These are phyloP conservation scores for Pocillopora damicornis DNA, from an alignment of 64 coral and sea anemone genomes.

Conservation along the genomic window DNA sequence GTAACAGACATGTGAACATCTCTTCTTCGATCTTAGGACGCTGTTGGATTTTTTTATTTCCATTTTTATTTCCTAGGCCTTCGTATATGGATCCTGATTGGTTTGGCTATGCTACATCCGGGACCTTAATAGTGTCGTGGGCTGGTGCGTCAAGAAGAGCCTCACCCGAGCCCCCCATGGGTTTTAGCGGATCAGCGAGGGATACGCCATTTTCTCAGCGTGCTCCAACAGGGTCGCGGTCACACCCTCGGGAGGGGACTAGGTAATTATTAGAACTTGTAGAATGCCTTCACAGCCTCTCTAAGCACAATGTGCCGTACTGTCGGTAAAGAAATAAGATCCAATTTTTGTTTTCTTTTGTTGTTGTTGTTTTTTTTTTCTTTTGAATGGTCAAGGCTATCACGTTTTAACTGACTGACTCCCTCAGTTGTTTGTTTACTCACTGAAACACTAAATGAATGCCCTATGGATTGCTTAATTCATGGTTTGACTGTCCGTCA, in stretches of 20 bases:
- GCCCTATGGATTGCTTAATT: background rate
- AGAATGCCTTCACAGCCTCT: background rate
- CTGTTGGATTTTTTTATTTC: background rate
- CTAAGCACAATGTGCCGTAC: background rate
- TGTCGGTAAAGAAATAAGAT: no score
- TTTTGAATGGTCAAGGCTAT: no score
- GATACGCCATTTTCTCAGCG: conserved; percentile 39
- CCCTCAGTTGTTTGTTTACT: background rate
- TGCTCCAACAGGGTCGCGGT: conserved; percentile 28
- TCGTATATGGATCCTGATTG: conserved; percentile 86
- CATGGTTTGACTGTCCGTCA: background rate
- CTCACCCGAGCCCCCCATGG: conserved; percentile 60
- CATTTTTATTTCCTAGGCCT: conserved; percentile 9
- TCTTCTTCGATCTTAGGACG: background rate
- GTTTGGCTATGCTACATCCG: conserved; percentile 86
- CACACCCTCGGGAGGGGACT: conserved; percentile 20
- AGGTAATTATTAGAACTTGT: conserved; percentile 17
- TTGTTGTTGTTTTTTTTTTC: background rate
- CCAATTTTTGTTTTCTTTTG: background rate
- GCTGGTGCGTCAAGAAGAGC: conserved; percentile 41
- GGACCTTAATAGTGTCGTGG: conserved; percentile 79
- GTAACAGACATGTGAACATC: no score
- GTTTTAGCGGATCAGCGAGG: conserved; percentile 59
- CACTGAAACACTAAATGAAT: background rate
- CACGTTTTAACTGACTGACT: background rate